These are phyloP conservation scores for Barbus barbus DNA, from an alignment of 2,113 vertebrate species.

Conservation along the genomic window DNA sequence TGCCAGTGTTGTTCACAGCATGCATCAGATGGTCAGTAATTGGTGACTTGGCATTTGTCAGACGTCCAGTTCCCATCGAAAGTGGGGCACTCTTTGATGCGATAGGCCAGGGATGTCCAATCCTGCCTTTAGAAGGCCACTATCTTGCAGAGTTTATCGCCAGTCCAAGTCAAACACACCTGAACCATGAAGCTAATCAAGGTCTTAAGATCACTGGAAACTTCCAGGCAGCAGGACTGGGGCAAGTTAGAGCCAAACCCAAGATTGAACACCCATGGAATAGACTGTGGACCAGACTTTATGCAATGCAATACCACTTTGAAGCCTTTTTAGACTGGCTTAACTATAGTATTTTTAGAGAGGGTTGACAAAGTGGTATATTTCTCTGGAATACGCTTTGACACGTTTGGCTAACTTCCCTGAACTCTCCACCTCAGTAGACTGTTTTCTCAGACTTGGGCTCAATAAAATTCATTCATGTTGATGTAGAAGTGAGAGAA, in stretches of 20 bases:
- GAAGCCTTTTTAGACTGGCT: neutral
- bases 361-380: neutral
- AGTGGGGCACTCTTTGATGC: neutral
- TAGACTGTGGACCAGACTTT: neutral
- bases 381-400: neutral
- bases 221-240: neutral
- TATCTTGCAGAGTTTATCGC: neutral
- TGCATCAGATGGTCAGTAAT: neutral
- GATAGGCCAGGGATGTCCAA: neutral
- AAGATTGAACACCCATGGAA: neutral
- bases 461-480: neutral
- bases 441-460: constrained; percentile 26
- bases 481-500: constrained; percentile 4
- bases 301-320: neutral
- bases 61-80: neutral
- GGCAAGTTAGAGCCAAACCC: neutral
- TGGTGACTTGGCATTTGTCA: neutral
- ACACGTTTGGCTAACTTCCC: neutral
- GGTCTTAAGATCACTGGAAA: neutral
- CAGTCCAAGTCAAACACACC: neutral
- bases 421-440: neutral
- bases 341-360: neutral
- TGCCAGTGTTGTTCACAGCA: neutral
- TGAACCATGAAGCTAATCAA: neutral
- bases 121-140: no score